These are phyloP conservation scores for Meta bourneti DNA, from an alignment of 2,888 invertebrate species.

Conservation along the genomic window DNA sequence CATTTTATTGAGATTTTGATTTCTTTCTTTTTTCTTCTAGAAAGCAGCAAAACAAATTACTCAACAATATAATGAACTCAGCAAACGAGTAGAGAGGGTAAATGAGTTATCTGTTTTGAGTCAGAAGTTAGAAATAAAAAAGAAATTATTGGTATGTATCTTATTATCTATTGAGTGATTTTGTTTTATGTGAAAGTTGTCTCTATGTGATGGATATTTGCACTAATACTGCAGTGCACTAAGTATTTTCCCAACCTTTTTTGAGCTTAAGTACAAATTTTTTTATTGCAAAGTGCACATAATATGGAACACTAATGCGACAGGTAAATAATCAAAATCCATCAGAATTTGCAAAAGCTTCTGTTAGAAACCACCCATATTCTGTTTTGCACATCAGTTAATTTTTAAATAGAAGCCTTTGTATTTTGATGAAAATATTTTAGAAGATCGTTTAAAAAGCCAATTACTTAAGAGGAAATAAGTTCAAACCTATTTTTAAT, in stretches of 20 bases:
- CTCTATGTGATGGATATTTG: neutral
- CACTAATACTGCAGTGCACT: too few species aligned
- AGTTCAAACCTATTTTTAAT: too few species aligned
- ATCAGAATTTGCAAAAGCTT: too few species aligned
- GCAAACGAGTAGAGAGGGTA: slow-evolving; percentile 89
- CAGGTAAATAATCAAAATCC: too few species aligned
- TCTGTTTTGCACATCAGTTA: too few species aligned
- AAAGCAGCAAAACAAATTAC: slow-evolving; percentile 84
- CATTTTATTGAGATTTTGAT: neutral
- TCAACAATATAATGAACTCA: slow-evolving; percentile 87
- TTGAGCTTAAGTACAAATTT: neutral
- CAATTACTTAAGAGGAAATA: too few species aligned
- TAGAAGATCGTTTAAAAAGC: too few species aligned
- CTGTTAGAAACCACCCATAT: too few species aligned
- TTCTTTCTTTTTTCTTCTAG: slow-evolving; percentile 79
- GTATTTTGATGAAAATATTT: too few species aligned
- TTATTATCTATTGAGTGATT: neutral
- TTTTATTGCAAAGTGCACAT: neutral
- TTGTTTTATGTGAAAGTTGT: neutral
- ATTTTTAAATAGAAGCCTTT: too few species aligned
- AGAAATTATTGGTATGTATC: slow-evolving; percentile 78
- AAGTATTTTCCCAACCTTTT: neutral
- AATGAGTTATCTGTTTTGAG: slow-evolving; percentile 88
- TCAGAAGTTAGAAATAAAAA: slow-evolving; percentile 89
- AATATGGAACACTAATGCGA: too few species aligned